Conservation (phyloP, 2,888 invertebrate species). For the Crocallis elinguaria region DNA sequence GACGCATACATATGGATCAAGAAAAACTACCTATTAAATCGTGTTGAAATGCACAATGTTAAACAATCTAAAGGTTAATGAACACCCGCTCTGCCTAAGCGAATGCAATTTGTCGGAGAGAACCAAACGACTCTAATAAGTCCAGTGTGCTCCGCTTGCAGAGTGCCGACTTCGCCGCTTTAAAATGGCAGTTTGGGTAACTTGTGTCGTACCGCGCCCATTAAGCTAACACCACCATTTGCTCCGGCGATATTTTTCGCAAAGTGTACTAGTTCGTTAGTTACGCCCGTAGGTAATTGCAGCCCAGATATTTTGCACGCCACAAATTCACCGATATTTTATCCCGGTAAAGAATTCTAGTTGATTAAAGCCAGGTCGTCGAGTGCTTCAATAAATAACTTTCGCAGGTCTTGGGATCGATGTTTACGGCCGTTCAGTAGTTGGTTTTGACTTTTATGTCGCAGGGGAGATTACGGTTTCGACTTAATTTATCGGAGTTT, state of each 20-base stretch:
- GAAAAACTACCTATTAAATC: too few species aligned
- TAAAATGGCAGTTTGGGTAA: slow-evolving; percentile 16
- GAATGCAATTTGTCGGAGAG: neutral
- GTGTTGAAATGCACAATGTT: neutral
- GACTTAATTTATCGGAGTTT: slow-evolving; percentile 2
- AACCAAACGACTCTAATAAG: slow-evolving; percentile 3
- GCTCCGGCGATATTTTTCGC: slow-evolving; percentile 6
- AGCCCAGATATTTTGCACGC: slow-evolving; percentile 14
- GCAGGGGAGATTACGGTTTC: neutral
- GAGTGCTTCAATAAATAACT: slow-evolving; percentile 24
- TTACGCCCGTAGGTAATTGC: slow-evolving; percentile 10
- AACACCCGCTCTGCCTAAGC: neutral
- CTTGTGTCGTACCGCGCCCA: slow-evolving; percentile 10
- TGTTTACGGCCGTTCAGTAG: slow-evolving; percentile 17
- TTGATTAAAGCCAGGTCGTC: slow-evolving; percentile 11
- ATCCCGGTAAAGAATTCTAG: slow-evolving; percentile 13
- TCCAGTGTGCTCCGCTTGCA: neutral
- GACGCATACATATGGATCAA: too few species aligned
- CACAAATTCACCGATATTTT: slow-evolving; percentile 3
- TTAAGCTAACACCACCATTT: slow-evolving; percentile 18
- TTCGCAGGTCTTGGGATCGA: slow-evolving; percentile 12
- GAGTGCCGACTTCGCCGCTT: neutral
- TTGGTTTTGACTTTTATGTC: slow-evolving; percentile 18
- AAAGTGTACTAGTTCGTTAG: slow-evolving; percentile 10
- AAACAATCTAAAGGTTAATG: neutral